Conservation (phyloP, 1,140 invertebrate species). For the Arion vulgaris region DNA sequence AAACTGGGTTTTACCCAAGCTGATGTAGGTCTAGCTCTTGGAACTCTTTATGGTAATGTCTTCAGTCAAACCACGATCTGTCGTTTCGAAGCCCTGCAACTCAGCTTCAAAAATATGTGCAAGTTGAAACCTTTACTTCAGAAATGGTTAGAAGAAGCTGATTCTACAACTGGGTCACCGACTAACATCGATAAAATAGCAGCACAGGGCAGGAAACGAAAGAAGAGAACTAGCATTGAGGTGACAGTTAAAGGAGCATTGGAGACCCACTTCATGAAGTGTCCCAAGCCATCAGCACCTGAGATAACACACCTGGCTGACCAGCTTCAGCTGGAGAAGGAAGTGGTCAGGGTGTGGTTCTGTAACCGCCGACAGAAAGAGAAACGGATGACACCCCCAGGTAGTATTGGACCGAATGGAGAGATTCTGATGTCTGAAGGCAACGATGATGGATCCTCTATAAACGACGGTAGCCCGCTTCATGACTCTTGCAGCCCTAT, state of each 20-base stretch:
- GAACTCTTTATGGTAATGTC: constrained; percentile 98
- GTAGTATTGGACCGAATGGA: constrained; percentile 63
- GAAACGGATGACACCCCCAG: constrained; percentile 97
- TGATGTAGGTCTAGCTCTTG: constrained; percentile 96
- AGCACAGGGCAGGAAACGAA: constrained; percentile 96
- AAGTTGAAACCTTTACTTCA: constrained; percentile 98
- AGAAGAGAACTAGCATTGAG: constrained; percentile 99
- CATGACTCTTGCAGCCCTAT: constrained; percentile 41
- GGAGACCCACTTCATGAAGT: constrained; percentile 98
- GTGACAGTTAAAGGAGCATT: constrained; percentile 98
- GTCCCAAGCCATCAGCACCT: constrained; percentile 98
- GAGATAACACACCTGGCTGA: constrained; percentile 96
- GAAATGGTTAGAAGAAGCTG: constrained; percentile 99
- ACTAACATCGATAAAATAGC: constrained; percentile 99
- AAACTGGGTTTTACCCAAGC: constrained; percentile 96
- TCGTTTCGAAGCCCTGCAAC: constrained; percentile 98
- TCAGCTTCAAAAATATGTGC: constrained; percentile 99
- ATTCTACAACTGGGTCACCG: constrained; percentile 96
- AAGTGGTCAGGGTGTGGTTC: constrained; percentile 93
- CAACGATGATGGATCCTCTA: constrained; percentile 46
- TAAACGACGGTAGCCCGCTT: constrained; percentile 45
- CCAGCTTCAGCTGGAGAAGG: constrained; percentile 96
- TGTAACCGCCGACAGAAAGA: constrained; percentile 99
- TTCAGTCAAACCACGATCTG: constrained; percentile 99
- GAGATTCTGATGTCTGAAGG: constrained; percentile 59